Conservation (phyloP, 1,140 invertebrate genomes). For the Drosophila mojavensis region DNA sequence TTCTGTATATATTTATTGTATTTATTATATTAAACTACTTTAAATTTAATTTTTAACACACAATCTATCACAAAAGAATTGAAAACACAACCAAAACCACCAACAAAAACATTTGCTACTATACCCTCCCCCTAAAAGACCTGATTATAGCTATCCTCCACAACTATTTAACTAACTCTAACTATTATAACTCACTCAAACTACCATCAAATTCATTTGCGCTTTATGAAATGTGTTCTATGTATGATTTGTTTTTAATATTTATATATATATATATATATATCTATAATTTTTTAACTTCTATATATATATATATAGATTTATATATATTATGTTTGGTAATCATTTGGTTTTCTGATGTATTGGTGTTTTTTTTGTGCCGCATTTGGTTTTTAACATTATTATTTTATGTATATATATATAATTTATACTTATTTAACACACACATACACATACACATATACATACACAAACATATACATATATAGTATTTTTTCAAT, state of each 20-base stretch:
- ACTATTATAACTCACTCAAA: constrained; percentile 19
- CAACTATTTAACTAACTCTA: constrained; percentile 25
- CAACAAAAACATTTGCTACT: constrained; percentile 33
- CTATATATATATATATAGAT: constrained; percentile 18
- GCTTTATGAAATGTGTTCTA: constrained; percentile 57
- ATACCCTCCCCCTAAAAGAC: not conserved
- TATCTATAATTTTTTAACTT: constrained; percentile 19
- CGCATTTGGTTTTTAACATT: constrained; percentile 57
- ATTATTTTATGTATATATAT: constrained; percentile 26
- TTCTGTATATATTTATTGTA: constrained; percentile 70
- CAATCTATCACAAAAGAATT: constrained; percentile 34
- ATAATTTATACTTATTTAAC: constrained; percentile 12
- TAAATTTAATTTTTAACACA: constrained; percentile 64
- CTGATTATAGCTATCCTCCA: constrained; percentile 12
- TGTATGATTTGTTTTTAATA: constrained; percentile 62
- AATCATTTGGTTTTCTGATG: constrained; percentile 44
- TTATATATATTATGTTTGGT: constrained; percentile 21
- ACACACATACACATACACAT: constrained; percentile 29
- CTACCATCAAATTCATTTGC: constrained; percentile 57
- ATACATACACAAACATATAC: constrained; percentile 21
- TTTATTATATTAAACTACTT: constrained; percentile 46
- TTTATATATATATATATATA: constrained; percentile 21
- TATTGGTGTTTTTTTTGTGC: constrained; percentile 49
- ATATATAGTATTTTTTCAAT: constrained; percentile 11
- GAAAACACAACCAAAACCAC: constrained; percentile 21